Evolutionary conservation across 2,888 invertebrate species (phyloP), one percentile per base, ranked within the genome.

Genomic region (Drosophila neotestacea): DNA sequence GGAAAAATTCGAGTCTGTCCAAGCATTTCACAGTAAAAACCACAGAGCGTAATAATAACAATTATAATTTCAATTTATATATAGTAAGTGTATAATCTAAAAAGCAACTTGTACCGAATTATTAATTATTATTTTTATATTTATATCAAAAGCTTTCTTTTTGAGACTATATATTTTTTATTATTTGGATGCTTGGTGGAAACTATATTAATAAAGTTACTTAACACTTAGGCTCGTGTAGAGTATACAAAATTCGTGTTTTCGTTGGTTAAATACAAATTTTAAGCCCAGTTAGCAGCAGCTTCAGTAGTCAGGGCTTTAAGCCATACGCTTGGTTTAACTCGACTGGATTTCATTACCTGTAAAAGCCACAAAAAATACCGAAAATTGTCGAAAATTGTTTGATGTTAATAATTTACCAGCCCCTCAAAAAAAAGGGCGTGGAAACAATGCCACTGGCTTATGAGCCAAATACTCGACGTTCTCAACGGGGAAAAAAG

Each of bases 341-440:
- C 68, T 73, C 55, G 84, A 70, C 68, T 71, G 47, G 61, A 73
- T 71, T 83, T 68, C 68, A 83, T 86, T 86, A 82, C 63, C 69
- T 55, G 65, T 39, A 50, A 51, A 54, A 51, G 55, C 38, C 30
- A 48, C 52, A 59, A 46, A 58, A 66, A 44, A 60, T 28, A 38
- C 46, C 32, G 11, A 70, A 32, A 32, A 60, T 32, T 39, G 34
- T 28, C 41, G 36, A 66, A 75, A 69, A 56, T 22, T 75, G 70
- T 69, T 77, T 74, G 66, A 69, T 73, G 75, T 87, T 73, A 84
- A 85, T 87, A 79, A 81, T 76, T 81, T 38, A 47, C 6, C 9
- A 11, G 6, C 6, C 27, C n/a, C 32, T 5, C 71, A 73, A 44
- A 50, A 70, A 61, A 30, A 28, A 30, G 6, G 71, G 73, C 62